Base-by-base conservation (phyloP, 2,797 vertebrate genomes). In the Macropodus opercularis region DNA sequence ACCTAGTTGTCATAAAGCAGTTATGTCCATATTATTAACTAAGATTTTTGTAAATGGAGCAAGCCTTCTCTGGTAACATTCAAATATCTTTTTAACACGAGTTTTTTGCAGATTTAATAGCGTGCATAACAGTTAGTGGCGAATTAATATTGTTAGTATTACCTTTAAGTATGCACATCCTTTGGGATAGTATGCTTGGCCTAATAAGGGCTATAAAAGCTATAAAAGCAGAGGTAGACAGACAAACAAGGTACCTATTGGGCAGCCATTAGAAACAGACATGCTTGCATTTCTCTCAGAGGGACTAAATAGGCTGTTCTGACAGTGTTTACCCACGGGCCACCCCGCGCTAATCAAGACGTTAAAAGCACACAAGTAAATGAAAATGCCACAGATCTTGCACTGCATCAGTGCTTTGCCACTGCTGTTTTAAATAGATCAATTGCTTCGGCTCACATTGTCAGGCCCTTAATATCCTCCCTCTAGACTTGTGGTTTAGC, bases 351-450 rank as follows among this genome's bases (percentile, higher is more conserved):
- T 85, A 80, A 89, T 87, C 83, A 85, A 63, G 53, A 68, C 54
- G 66, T 76, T 75, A 82, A 81, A 84, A 80, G 80, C 22, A 13
- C 54, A 69, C 49, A 72, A 72, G 79, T 75, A 86, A 90, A 86
- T 82, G 67, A 79, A 87, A 87, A 81, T 3, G 35, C 71, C 76
- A 81, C 79, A 84, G 82, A 89, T 88, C 83, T 80, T 65, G 52
- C 46, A 43, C 23, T 6, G 36, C 75, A 55, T 67, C 46, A 44
- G 35, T 8, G 66, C 70, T 65, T 77, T 77, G 55, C 54, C 44
- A 36, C 61, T 42, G 56, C 66, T 74, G 43, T 84, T 84, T 85
- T 81, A 87, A 88, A 86, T 81, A 81, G 78, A 87, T 91, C 81
- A 85, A 79, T 89, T 76, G 64, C 70, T 57, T 67, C 55, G 18